These are phyloP conservation scores for Battus philenor DNA, from an alignment of 1,140 invertebrate genomes.

Conservation along the genomic window DNA sequence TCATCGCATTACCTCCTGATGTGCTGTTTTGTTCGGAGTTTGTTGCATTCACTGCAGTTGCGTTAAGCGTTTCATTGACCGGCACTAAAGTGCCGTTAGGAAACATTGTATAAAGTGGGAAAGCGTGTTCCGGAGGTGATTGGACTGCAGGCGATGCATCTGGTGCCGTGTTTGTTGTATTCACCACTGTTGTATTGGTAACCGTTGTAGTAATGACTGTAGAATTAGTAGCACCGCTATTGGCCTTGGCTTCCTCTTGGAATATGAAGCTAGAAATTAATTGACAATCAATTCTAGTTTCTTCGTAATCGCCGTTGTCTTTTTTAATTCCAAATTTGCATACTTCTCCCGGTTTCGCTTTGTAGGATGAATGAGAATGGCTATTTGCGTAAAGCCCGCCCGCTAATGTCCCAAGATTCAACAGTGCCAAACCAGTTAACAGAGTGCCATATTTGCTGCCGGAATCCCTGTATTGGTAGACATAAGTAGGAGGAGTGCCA, in stretches of 20 bases:
- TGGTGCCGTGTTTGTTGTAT: conserved; percentile 27
- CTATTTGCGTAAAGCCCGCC: conserved; percentile 47
- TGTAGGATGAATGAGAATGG: conserved; percentile 38
- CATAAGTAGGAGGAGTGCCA: conserved; percentile 57
- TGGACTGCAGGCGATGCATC: conserved; percentile 8
- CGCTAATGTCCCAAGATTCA: conserved; percentile 59
- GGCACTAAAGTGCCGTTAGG: conserved; percentile 58
- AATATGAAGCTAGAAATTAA: conserved; percentile 61
- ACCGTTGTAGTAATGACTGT: conserved; percentile 43
- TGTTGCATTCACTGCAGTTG: conserved; percentile 10
- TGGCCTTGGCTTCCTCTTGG: conserved; percentile 39
- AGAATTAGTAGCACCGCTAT: conserved; percentile 35
- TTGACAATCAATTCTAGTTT: conserved; percentile 63
- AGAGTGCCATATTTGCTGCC: conserved; percentile 65
- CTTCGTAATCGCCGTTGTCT: conserved; percentile 63
- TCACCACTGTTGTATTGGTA: conserved; percentile 53
- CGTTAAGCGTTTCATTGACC: conserved; percentile 33
- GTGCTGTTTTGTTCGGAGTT: conserved; percentile 21
- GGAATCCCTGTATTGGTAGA: conserved; percentile 62
- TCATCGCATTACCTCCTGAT: conserved; percentile 25
- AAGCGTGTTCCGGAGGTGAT: conserved; percentile 14
- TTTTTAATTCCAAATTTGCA: conserved; percentile 62
- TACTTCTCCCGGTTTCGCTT: conserved; percentile 47
- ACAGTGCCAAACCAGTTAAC: conserved; percentile 52
- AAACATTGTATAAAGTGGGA: conserved; percentile 38